Base-by-base conservation (phyloP, 2,888 invertebrate genomes). In the Neocrepidodera transversa region DNA sequence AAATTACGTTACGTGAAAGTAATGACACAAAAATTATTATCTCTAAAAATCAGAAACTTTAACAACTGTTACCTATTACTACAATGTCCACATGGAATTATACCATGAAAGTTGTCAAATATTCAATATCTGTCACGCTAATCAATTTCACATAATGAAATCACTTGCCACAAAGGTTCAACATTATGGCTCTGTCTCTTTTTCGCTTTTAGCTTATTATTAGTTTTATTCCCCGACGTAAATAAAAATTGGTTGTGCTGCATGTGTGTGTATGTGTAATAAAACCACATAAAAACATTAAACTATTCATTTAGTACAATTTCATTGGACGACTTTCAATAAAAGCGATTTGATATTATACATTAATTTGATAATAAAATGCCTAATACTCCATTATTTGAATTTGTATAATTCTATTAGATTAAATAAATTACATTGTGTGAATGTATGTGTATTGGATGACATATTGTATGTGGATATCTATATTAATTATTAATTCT, bases 91-190 rank as follows among this genome's bases (percentile, higher is more conserved):
- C 72, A 71, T 68, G 67, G 66, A 69, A 66, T 63, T 70, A 60
- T 68, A 68, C 70, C 68, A 71, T 67, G 68, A 64, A 63, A 48
- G 52, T 64, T 48, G 64, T 72, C 64, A 71, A 70, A 69, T 67
- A 72, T 72, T 64, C 66, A 72, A 66, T 71, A 71, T 72, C 71
- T 64, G 67, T 72, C 72, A 72, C 72, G 72, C 70, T 65, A 69
- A 71, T 72, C 72, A 54, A 63, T 62, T 63, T 56, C 51, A 53
- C 58, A 62, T 63, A 67, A 63, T 66, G 62, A 66, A 66, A 68
- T 66, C 62, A 65, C 60, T 67, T 63, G 64, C 52, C 58, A 68
- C 66, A 67, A 65, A 47, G 38, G 23, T 40, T 51, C 14, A 26
- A 51, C 26, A 54, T 54, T 23, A 17, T 55, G 30, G 16, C 40